Percentiles rank a stretch among this genome's conserved stretches.
Conservation (phyloP, 2,888 invertebrate genomes). For the Mythimna loreyi region DNA sequence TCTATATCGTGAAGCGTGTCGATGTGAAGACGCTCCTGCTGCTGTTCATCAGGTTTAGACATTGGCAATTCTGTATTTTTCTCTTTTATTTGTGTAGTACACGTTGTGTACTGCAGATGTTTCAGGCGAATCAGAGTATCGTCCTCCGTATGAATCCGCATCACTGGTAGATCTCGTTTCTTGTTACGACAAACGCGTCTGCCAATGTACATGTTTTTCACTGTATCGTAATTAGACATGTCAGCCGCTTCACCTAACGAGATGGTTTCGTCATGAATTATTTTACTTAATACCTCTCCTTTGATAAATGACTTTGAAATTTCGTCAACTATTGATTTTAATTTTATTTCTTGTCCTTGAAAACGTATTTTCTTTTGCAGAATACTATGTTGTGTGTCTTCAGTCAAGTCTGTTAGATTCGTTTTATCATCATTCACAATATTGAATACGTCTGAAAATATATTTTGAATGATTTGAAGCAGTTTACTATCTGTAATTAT, state of each 20-base stretch:
- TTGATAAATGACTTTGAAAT: neutral
- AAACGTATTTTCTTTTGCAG: slow-evolving; percentile 17
- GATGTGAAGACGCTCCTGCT: slow-evolving; percentile 5
- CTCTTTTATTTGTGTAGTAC: neutral
- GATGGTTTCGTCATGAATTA: slow-evolving; percentile 7
- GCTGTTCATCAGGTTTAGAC: neutral
- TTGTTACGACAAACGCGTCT: slow-evolving; percentile 11
- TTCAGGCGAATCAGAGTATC: slow-evolving; percentile 7
- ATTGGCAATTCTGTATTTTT: neutral
- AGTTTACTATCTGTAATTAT: neutral
- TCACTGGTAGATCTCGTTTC: slow-evolving; percentile 9
- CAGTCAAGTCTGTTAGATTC: neutral
- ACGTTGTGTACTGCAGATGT: slow-evolving; percentile 5
- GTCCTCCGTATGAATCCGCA: slow-evolving; percentile 1
- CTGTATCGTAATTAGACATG: too few relatives aligned
- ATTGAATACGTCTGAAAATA: neutral
- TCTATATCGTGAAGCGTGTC: slow-evolving; percentile 12
- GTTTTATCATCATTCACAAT: slow-evolving; percentile 5
- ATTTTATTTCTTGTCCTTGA: slow-evolving; percentile 18
- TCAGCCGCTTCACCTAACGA: neutral
- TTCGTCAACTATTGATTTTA: slow-evolving; percentile 5
- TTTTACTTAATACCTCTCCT: neutral
- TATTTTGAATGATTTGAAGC: neutral
- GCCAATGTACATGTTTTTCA: slow-evolving; percentile 5
- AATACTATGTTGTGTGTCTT: neutral